Evolutionary conservation across 1,140 invertebrate species (phyloP).

Genomic region (Trichonephila inaurata): DNA sequence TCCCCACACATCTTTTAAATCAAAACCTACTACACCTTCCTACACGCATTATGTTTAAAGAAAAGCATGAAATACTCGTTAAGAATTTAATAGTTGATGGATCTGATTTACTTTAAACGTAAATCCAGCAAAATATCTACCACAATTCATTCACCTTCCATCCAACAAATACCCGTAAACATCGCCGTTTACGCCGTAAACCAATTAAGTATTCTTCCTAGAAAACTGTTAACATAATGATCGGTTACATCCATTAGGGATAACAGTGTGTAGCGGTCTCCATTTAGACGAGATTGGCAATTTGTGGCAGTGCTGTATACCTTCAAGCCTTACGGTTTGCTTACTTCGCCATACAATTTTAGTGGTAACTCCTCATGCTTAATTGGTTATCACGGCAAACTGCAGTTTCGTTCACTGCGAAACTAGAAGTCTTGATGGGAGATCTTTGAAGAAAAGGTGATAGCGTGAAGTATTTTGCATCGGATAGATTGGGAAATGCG

Average conservation of each 20-base stretch:
- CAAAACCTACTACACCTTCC: not conserved
- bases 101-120: not conserved
- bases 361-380: constrained; percentile 27
- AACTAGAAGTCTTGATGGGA: constrained; percentile 21
- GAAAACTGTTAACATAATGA: constrained; percentile 59
- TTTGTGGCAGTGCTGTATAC: not conserved
- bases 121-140: not conserved
- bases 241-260: constrained; percentile 34
- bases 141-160: constrained; percentile 1
- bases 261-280: not conserved
- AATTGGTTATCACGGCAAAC: constrained; percentile 11
- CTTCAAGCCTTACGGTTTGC: not conserved
- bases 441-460: not conserved
- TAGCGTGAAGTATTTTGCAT: not conserved
- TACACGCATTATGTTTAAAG: not conserved
- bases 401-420: constrained; percentile 15
- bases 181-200: constrained; percentile 25
- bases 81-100: constrained; percentile 9
- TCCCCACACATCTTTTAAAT: not conserved
- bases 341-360: constrained; percentile 1
- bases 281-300: constrained; percentile 26
- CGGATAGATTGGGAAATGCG: no score
- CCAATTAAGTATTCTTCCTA: constrained; percentile 37
- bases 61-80: not conserved
- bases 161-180: constrained; percentile 41